Evolutionary conservation across 1,140 invertebrate species (phyloP), one percentile per base, ranked within the genome.

Genomic region (Philopotamus ludificatus): DNA sequence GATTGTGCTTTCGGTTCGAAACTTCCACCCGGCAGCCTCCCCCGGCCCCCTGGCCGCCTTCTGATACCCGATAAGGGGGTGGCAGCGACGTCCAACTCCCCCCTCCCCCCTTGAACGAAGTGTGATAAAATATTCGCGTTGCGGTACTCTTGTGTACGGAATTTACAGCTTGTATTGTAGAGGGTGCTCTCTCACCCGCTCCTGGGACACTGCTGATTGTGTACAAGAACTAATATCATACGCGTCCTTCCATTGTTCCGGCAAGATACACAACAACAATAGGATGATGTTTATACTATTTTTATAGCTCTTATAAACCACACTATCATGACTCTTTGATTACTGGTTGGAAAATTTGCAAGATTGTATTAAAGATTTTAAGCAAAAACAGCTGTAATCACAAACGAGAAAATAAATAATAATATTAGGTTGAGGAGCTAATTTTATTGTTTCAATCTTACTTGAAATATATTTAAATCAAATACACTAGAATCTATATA

Each of bases 1-100:
- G 68, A 70, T 70, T 70, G 68, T 70, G 68, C 68, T 70, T 69
- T 70, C 58, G 65, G 68, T 70, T 66, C 67, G 60, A 70, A 70
- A 70, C 63, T 70, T 66, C 63, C 57, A 41, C 54, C 66, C 66
- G n/a, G n/a, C n/a, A n/a, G n/a, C n/a, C n/a, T n/a, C n/a, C n/a
- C 60, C 49, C 39, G 53, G n/a, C 53, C 62, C 55, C 54, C 61
- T 41, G 20, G 55, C 21, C 65, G 63, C 49, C 42, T 64, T 59
- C 64, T 53, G 63, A 66, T 66, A 66, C 59, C 57, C 68, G 63
- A 66, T 66, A 66, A 69, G 58, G 67, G 63, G 34, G 51, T 15
- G 55, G 44, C 10, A 16, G 49, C n/a, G 22, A 44, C 41, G n/a
- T 47, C 10, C 7, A 8, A 8, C 44, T 16, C 18, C 10, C 28